phyloP scores from a whole-genome alignment of 1,140 invertebrate species.

The Micrasema longulum region DNA sequence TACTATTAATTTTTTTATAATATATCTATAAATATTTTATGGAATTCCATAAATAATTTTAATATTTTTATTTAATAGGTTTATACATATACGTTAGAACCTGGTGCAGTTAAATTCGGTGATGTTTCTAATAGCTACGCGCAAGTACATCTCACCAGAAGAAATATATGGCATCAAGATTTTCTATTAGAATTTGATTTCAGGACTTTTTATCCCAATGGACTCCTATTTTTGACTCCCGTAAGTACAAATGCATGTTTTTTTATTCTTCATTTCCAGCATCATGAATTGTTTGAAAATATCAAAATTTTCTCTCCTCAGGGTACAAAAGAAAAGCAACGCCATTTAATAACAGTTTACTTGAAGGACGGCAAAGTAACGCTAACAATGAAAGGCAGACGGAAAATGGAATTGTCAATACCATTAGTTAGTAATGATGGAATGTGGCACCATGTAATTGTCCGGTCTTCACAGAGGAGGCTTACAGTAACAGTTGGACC shows the following conservation, averaged over 20 bases:
- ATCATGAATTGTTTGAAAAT: too few species aligned
- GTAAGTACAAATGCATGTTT: constrained; percentile 63
- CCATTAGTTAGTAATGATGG: constrained; percentile 81
- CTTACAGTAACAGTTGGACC: constrained; percentile 78
- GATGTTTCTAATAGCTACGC: constrained; percentile 84
- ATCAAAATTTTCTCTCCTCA: constrained; percentile 60
- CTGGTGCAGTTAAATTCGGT: constrained; percentile 87
- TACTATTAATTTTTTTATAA: constrained; percentile 52
- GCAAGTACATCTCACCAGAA: constrained; percentile 72
- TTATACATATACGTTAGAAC: constrained; percentile 78
- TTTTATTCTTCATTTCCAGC: not conserved
- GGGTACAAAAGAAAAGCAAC: constrained; percentile 75
- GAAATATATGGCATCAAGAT: constrained; percentile 74
- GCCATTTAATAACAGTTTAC: constrained; percentile 79
- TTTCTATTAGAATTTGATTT: constrained; percentile 86
- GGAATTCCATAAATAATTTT: not conserved
- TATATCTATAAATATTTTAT: constrained; percentile 1
- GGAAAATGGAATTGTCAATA: constrained; percentile 73
- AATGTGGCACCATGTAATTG: constrained; percentile 82
- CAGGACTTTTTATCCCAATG: constrained; percentile 87
- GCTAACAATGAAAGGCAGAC: constrained; percentile 75
- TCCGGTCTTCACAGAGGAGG: constrained; percentile 73
- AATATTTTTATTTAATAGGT: constrained; percentile 39
- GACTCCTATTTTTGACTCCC: constrained; percentile 81
- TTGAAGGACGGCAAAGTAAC: constrained; percentile 79